Evolutionary conservation across 1,140 invertebrate species (phyloP).

Genomic region (Camponotus vicinus): DNA sequence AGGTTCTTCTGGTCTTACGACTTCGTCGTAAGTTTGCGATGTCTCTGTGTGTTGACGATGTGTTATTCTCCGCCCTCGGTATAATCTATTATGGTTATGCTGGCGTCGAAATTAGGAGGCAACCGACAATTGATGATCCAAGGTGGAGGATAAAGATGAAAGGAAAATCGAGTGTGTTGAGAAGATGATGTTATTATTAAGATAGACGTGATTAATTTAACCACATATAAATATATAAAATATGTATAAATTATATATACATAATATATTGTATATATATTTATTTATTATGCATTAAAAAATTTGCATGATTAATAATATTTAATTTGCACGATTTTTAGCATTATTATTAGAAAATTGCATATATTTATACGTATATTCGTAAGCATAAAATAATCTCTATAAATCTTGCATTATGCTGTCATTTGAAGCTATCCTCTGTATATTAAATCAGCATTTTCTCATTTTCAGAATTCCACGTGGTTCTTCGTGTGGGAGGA

Average conservation of each 20-base stretch:
- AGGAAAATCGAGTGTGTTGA: constrained; percentile 11
- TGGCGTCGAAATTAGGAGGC: constrained; percentile 13
- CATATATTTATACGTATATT: too few species aligned
- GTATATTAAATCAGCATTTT: not conserved
- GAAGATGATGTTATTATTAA: not conserved
- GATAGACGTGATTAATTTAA: not conserved
- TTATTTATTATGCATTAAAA: too few species aligned
- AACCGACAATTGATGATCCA: constrained; percentile 12
- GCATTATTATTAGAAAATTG: too few species aligned
- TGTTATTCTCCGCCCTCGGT: constrained; percentile 15
- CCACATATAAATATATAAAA: too few species aligned
- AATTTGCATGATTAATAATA: too few species aligned
- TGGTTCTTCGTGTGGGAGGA: constrained; percentile 88
- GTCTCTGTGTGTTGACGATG: constrained; percentile 39
- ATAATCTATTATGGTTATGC: constrained; percentile 35
- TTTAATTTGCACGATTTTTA: too few species aligned
- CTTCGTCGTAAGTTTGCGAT: constrained; percentile 41
- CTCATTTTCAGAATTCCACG: constrained; percentile 77
- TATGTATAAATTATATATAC: too few species aligned
- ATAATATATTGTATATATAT: too few species aligned
- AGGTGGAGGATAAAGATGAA: not conserved
- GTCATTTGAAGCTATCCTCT: too few species aligned
- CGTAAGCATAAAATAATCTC: too few species aligned
- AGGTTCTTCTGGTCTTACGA: constrained; percentile 50
- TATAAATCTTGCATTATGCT: too few species aligned